Evolutionary conservation across 1,140 invertebrate species (phyloP).

Genomic region (Drosophila pandora): DNA sequence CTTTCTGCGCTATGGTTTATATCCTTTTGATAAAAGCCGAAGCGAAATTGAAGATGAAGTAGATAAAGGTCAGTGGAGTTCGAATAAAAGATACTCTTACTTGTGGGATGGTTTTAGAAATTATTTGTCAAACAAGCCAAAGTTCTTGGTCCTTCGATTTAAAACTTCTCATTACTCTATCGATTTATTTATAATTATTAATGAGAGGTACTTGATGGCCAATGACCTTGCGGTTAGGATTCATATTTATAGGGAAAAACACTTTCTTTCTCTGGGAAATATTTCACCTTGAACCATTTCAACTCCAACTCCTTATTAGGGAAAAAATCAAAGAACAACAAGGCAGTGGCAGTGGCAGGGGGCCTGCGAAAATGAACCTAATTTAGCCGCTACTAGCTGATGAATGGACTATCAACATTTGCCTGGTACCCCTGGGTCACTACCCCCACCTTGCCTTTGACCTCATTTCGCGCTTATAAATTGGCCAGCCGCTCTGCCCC

Average conservation of each 20-base stretch:
- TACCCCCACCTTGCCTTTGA: slow-evolving; percentile 31
- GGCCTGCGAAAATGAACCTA: slow-evolving; percentile 31
- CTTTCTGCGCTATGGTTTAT: slow-evolving; percentile 24
- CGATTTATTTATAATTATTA: no score
- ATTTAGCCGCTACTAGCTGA: slow-evolving; percentile 57
- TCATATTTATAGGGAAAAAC: no score
- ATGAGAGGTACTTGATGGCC: no score
- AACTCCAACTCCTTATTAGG: background rate
- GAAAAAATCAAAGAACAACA: slow-evolving; percentile 4
- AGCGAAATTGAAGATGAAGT: slow-evolving; percentile 44
- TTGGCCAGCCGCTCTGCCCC: background rate
- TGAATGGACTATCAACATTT: slow-evolving; percentile 59
- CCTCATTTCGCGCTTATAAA: slow-evolving; percentile 54
- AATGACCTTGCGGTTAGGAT: no score
- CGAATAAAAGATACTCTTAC: slow-evolving; percentile 8
- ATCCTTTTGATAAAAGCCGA: slow-evolving; percentile 70
- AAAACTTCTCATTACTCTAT: no score
- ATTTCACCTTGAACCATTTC: slow-evolving; percentile 14
- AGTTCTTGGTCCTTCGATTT: no score
- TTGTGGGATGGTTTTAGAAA: no score
- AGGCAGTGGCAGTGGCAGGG: background rate
- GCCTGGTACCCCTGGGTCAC: slow-evolving; percentile 7
- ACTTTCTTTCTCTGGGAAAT: background rate
- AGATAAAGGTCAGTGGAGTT: background rate
- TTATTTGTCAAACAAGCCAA: no score